phyloP scores from a whole-genome alignment of 2,888 invertebrate genomes.

The Hermaeophaga mercurialis region DNA sequence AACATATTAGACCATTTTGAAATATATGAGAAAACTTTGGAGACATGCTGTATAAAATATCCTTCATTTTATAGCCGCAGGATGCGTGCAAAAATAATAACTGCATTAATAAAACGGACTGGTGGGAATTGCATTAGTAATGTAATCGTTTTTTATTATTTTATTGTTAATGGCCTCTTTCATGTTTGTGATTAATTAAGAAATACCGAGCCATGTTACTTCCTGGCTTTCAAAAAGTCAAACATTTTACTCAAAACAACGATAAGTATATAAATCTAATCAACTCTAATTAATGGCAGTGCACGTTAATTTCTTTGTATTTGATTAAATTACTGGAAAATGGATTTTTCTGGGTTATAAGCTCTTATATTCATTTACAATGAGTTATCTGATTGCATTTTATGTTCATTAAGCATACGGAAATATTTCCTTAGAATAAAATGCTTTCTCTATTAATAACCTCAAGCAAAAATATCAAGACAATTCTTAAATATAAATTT shows the following conservation, averaged over 20 bases:
- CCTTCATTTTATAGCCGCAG: constrained; percentile 8
- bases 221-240: constrained; percentile 12
- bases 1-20: too few species aligned
- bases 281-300: constrained; percentile 4
- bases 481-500: too few species aligned
- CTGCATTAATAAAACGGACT: constrained; percentile 19
- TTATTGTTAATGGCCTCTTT: constrained; percentile 20
- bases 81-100: constrained; percentile 19
- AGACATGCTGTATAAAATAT: constrained; percentile 7
- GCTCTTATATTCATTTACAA: background rate
- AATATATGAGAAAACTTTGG: too few species aligned
- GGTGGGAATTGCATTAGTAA: constrained; percentile 21
- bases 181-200: constrained; percentile 20
- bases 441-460: too few species aligned
- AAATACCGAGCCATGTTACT: constrained; percentile 8
- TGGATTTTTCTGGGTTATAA: constrained; percentile 6
- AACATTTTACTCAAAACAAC: constrained; percentile 13
- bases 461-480: too few species aligned
- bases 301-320: background rate
- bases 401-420: background rate
- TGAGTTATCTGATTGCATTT: background rate
- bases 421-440: too few species aligned
- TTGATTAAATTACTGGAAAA: constrained; percentile 6
- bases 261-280: constrained; percentile 10
- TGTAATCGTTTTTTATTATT: constrained; percentile 19